A percentile compares a stretch with the other conserved stretches of the same genome.
Conservation (phyloP, 2,113 vertebrate species). For the Grallaria varia region DNA sequence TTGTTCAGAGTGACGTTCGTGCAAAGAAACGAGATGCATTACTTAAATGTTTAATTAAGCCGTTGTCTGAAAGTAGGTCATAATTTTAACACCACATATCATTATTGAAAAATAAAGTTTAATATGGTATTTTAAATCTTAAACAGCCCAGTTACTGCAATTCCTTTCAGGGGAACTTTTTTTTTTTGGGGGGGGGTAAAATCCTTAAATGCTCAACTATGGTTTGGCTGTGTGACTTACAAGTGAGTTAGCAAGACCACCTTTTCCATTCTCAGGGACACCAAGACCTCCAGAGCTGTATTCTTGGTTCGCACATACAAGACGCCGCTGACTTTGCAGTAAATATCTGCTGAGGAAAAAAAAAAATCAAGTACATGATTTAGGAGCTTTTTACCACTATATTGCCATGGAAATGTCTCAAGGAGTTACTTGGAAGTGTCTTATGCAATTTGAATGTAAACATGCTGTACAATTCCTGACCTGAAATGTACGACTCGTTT, state of each 20-base stretch:
- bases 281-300: neutral
- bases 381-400: neutral
- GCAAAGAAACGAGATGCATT: neutral
- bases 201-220: neutral
- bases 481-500: neutral
- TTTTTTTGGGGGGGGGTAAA: neutral
- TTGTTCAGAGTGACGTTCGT: neutral
- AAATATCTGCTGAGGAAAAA: neutral
- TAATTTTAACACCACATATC: neutral
- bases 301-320: neutral
- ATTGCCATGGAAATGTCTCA: neutral
- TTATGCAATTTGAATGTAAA: neutral
- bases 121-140: neutral
- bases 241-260: neutral
- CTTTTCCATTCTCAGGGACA: neutral
- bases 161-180: neutral
- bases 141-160: neutral
- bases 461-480: neutral
- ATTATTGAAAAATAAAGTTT: neutral
- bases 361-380: neutral
- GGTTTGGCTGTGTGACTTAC: neutral
- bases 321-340: neutral
- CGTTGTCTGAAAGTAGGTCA: neutral
- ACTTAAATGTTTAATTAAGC: constrained; percentile 35
- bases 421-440: neutral